phyloP scores from a whole-genome alignment of 2,797 vertebrate genomes.

The Melanotaenia nigrans region DNA sequence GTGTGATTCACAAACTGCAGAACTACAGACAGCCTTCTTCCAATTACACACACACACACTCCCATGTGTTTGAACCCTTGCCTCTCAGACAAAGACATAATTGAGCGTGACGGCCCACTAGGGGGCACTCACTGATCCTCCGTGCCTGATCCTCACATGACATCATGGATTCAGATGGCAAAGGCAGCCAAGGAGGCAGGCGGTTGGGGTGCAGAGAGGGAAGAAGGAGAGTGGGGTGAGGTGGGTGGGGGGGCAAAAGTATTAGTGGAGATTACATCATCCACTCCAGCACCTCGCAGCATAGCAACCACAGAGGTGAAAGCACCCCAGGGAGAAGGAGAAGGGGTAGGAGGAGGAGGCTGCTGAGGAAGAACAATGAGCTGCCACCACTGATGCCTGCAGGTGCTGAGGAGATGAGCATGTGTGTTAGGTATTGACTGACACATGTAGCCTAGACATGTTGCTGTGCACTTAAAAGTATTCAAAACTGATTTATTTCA shows the following conservation, averaged over 20 bases:
- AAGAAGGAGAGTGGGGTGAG: constrained; percentile 7
- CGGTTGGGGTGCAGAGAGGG: constrained; percentile 46
- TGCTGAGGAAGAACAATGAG: constrained; percentile 61
- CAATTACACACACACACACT: constrained; percentile 26
- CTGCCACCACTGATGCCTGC: constrained; percentile 56
- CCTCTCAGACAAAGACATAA: constrained; percentile 72
- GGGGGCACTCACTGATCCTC: constrained; percentile 75
- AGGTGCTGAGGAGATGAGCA: constrained; percentile 38
- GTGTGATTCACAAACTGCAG: constrained; percentile 24
- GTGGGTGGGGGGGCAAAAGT: constrained; percentile 75
- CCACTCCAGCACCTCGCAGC: constrained; percentile 77
- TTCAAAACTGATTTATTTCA: constrained; percentile 1
- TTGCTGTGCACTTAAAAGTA: not conserved
- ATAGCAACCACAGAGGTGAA: constrained; percentile 85
- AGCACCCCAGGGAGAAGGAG: constrained; percentile 69
- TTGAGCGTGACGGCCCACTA: constrained; percentile 70
- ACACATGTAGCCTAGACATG: constrained; percentile 12
- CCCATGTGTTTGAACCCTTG: constrained; percentile 57
- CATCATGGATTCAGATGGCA: constrained; percentile 74
- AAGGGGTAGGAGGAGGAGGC: constrained; percentile 41
- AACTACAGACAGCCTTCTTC: constrained; percentile 32
- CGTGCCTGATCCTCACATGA: constrained; percentile 67
- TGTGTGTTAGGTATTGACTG: constrained; percentile 16
- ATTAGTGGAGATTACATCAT: constrained; percentile 91
- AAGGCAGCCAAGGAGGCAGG: constrained; percentile 49